Conservation (phyloP, 1,140 invertebrate genomes). For the Cherax destructor region DNA sequence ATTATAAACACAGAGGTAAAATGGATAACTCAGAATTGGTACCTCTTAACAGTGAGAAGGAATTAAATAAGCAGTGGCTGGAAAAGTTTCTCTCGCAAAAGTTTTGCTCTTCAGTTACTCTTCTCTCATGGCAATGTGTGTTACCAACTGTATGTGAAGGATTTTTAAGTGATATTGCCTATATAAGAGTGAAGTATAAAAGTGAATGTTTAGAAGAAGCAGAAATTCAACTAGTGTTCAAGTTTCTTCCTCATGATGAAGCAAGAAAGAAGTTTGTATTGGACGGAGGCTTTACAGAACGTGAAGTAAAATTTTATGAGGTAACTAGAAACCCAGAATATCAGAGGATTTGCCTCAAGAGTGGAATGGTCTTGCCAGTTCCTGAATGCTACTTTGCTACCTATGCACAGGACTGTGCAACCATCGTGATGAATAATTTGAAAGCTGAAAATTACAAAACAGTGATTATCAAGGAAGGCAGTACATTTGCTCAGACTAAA, state of each 20-base stretch:
- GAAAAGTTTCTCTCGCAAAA: conserved; percentile 34
- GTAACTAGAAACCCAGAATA: conserved; percentile 8
- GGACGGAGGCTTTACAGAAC: conserved; percentile 25
- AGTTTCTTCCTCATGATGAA: conserved; percentile 42
- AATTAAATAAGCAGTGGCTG: conserved; percentile 41
- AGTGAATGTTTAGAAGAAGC: background rate
- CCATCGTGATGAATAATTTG: conserved; percentile 36
- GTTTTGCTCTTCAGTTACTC: background rate
- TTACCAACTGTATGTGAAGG: conserved; percentile 36
- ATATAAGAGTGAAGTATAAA: conserved; percentile 26
- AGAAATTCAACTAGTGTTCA: conserved; percentile 35
- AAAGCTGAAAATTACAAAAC: conserved; percentile 35
- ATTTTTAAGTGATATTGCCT: conserved; percentile 56
- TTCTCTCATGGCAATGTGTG: conserved; percentile 27
- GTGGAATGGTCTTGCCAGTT: conserved; percentile 37
- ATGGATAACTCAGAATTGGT: background rate
- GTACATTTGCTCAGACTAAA: conserved; percentile 48
- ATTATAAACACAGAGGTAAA: background rate
- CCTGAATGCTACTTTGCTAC: conserved; percentile 45
- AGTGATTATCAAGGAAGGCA: conserved; percentile 47
- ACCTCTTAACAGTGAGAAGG: conserved; percentile 22
- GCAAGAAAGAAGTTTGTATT: conserved; percentile 13
- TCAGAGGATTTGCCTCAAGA: conserved; percentile 17
- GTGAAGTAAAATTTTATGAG: conserved; percentile 52
- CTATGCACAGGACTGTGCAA: conserved; percentile 25